Evolutionary conservation across 2,888 invertebrate genomes (phyloP).

Genomic region (Spisula subtruncata): DNA sequence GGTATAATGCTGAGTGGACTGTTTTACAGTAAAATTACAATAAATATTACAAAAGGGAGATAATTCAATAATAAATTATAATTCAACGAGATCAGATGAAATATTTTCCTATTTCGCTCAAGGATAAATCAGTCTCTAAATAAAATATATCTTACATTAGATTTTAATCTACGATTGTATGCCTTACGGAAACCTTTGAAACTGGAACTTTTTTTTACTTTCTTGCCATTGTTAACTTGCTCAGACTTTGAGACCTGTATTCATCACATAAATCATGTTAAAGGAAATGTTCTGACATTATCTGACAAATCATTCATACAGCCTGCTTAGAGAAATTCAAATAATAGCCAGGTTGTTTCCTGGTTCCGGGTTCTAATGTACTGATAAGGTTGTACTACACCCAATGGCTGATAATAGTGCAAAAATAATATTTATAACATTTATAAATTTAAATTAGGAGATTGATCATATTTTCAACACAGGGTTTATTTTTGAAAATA

Average conservation of each 20-base stretch:
- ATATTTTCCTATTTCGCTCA: conserved; percentile 14
- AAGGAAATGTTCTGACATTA: not conserved
- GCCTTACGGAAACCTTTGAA: conserved; percentile 63
- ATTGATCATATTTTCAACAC: conserved; percentile 12
- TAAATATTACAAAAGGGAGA: not conserved
- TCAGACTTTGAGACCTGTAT: conserved; percentile 43
- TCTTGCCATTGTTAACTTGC: conserved; percentile 43
- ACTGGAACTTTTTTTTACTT: conserved; percentile 71
- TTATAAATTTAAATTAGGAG: not conserved
- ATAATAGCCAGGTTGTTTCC: not conserved
- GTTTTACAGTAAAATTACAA: not conserved
- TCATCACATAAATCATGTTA: conserved; percentile 3
- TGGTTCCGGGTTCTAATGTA: not conserved
- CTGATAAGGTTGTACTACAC: not conserved
- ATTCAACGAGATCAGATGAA: not conserved
- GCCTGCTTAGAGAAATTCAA: not conserved
- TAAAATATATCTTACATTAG: conserved; percentile 52
- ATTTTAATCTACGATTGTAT: conserved; percentile 49
- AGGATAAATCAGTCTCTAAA: conserved; percentile 6
- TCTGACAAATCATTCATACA: not conserved
- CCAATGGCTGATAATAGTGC: not conserved
- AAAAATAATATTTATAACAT: not conserved
- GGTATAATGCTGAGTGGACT: not conserved
- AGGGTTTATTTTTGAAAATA: not conserved
- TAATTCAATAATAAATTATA: not conserved